Percentiles rank a stretch among this genome's conserved stretches.
phyloP scores from a whole-genome alignment of 2,797 vertebrate genomes.

The Chrosomus eos region DNA sequence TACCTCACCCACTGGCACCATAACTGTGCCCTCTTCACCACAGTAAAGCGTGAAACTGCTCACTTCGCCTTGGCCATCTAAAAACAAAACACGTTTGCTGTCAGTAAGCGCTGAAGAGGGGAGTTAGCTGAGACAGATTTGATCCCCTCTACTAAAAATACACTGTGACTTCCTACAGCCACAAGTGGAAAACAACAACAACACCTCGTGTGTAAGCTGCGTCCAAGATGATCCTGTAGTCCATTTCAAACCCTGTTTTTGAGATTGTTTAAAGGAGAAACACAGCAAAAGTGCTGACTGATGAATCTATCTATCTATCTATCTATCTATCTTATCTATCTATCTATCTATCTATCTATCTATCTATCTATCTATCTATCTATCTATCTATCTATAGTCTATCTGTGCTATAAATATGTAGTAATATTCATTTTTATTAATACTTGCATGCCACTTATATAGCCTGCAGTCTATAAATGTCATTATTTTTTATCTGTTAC shows the following conservation, averaged over 20 bases:
- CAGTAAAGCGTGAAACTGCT: neutral
- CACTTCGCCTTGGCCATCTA: neutral
- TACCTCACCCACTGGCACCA: neutral
- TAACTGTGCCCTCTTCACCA: neutral
- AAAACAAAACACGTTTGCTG: neutral
- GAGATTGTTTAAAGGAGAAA: too few species aligned
- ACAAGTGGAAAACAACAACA: conserved; percentile 36
- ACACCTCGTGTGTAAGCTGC: conserved; percentile 29
- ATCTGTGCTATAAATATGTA: neutral
- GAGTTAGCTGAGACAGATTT: conserved; percentile 64
- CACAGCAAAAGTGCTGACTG: too few species aligned
- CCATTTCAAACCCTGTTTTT: too few species aligned
- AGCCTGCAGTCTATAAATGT: neutral
- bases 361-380: neutral
- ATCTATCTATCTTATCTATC: neutral
- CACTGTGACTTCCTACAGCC: conserved; percentile 30
- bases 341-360: too few species aligned
- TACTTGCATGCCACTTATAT: neutral
- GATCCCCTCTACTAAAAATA: conserved; percentile 41
- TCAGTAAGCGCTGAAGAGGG: neutral
- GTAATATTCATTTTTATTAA: neutral
- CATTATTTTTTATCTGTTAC: neutral
- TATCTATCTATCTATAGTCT: neutral
- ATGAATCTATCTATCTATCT: too few species aligned
- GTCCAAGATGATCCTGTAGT: neutral